Base-by-base conservation (phyloP, 2,797 vertebrate species). In the Lateolabrax maculatus region DNA sequence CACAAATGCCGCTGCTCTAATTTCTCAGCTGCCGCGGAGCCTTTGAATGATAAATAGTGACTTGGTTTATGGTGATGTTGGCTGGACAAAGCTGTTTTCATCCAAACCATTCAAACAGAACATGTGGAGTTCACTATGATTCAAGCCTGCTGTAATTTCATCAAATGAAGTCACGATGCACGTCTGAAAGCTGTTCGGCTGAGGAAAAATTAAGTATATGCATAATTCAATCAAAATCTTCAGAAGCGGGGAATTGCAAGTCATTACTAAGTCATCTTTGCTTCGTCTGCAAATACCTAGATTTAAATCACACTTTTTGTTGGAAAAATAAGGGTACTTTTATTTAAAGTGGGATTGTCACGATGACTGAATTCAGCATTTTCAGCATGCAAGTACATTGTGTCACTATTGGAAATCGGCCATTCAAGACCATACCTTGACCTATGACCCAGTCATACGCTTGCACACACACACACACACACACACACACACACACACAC, bases 11-110 rank as follows among this genome's bases (percentile, higher is more conserved):
- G 52, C 52, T 21, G 53, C 52, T 66, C 44, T 74, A 12, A 80
- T 75, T 77, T 85, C 64, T 60, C 18, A 73, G 49, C 67, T 8
- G 39, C 64, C 27, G 44, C 27, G 11, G 46, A 9, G 3, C 39
- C 37, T 74, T 56, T 73, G 52, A 79, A 60, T 39, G 58, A 62
- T 67, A 75, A 84, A 84, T 29, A 72, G n/a, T 41, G 29, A 52
- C 46, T 57, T 7, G 5, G 44, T 72, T 43, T 41, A 31, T 1
- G 1, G 21, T 6, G 66, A 63, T 56, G 70, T 23, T 23, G 64
- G 31, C 29, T 74, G 56, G 83, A 87, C 65, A 84, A 85, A 81
- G 69, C 52, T 36, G 68, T 75, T 87, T 78, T 75, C 73, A 53
- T 0, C 61, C 63, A 25, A 79, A 63, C 64, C 63, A 18, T 63